Evolutionary conservation across 1,140 invertebrate genomes (phyloP), one percentile per base, ranked within the genome.

Genomic region (Rhopalosiphum maidis): DNA sequence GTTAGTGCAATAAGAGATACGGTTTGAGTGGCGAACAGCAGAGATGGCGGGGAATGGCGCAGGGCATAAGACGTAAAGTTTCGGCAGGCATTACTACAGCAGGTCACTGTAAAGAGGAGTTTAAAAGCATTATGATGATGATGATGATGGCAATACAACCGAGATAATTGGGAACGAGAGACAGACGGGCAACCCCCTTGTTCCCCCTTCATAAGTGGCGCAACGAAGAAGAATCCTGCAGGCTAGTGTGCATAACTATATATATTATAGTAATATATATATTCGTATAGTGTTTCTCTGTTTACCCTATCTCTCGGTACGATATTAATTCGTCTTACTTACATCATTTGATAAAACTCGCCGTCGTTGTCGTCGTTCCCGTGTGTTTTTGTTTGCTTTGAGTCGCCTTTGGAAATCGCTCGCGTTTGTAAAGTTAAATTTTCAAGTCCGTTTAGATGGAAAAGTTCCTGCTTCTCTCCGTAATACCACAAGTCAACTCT

Each of bases 41-140:
- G 60, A n/a, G 15, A n/a, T n/a, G 30, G 83, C 8, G 37, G 41
- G 83, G 83, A 41, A 41, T 23, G 41, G 37, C 22, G 68, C 25
- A 77, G 37, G 83, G 83, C 23, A 77, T 77, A 18, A 77, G 60
- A n/a, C n/a, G 30, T 37, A 88, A 88, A 88, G 46, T 88, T 88
- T 88, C n/a, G 87, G n/a, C 87, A 51, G 87, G 87, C 87, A 88
- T 88, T 88, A 77, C 60, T 77, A n/a, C 60, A n/a, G 60, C 30
- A 88, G 85, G 85, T 87, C 85, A 87, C 43, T 48, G 46, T 37
- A 54, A 43, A 88, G 87, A 88, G 48, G 46, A 51, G 87, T 88
- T 88, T 88, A 88, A 88, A 88, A 46, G 46, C 48, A 87, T 87
- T 54, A 77, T 77, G 60, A 35, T 54, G n/a, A 88, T 35, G 46